Percentiles rank a stretch among this genome's conserved stretches.
Evolutionary conservation across 2,888 invertebrate species (phyloP).

Genomic region (Ecdyonurus torrentis): DNA sequence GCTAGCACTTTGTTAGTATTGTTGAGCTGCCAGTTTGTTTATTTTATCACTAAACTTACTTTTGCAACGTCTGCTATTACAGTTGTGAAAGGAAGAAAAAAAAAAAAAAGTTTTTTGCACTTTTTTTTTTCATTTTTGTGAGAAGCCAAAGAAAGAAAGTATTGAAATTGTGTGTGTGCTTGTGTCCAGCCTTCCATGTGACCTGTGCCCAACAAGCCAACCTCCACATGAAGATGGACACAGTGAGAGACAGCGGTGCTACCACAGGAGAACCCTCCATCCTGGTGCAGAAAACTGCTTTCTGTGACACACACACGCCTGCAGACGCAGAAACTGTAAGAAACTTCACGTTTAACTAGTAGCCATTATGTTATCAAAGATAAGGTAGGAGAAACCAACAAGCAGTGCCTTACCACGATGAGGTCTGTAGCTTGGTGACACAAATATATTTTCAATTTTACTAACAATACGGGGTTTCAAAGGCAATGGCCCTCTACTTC

Average conservation of each 20-base stretch:
- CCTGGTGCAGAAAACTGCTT: conserved; percentile 87
- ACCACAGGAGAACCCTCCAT: conserved; percentile 49
- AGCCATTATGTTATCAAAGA: too few species aligned
- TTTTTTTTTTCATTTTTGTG: neutral
- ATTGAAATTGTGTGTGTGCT: conserved; percentile 13
- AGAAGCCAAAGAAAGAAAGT: neutral
- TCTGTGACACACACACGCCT: conserved; percentile 88
- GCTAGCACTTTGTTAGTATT: too few species aligned
- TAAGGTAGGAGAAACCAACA: too few species aligned
- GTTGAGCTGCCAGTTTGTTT: too few species aligned
- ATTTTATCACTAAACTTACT: too few species aligned
- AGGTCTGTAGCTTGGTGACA: too few species aligned
- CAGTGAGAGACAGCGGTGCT: conserved; percentile 40
- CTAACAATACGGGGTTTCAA: too few species aligned
- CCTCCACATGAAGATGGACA: conserved; percentile 93
- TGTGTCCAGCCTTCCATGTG: conserved; percentile 73
- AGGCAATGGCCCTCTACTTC: too few species aligned
- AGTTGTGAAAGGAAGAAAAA: neutral
- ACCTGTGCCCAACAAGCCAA: conserved; percentile 96
- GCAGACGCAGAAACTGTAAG: conserved; percentile 33
- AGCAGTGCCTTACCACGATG: too few species aligned
- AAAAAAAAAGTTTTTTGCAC: too few species aligned
- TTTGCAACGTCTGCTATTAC: neutral
- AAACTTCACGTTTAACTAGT: too few species aligned
- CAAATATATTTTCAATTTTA: too few species aligned